Evolutionary conservation across 2,797 vertebrate species (phyloP), one percentile per base, ranked within the genome.

Genomic region (Hydrocynus forskahlii): DNA sequence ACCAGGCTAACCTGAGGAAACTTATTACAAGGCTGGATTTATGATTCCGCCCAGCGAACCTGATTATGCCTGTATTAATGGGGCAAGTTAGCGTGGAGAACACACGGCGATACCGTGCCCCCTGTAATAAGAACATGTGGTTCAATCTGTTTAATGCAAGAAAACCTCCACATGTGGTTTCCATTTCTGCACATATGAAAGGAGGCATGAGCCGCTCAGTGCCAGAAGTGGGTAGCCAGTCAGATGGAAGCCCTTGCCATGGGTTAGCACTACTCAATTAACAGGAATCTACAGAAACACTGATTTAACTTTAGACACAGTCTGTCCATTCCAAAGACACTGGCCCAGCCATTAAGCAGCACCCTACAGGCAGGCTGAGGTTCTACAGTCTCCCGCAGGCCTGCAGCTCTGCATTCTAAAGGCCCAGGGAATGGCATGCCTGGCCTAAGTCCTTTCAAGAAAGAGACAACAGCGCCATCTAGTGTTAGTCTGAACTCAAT

Each of bases 401-500:
- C 12, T 21, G 14, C 67, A 48, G 67, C 21, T 50, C 2, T 50
- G 23, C 12, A 69, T 9, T 69, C 10, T 45, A 7, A 5, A 14
- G 12, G 21, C 1, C 12, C 19, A 43, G n/a, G 40, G 1, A 21
- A 23, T 10, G 10, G 10, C 19, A 25, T 23, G 29, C 5, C 14
- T 21, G 23, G 2, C 2, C 0, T 1, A 1, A 43, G 16, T 12
- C 8, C 16, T 71, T 70, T 50, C 19, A 35, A 13, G 23, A 40
- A 63, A 13, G 23, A 48, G 38, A 64, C 29, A 81, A 52, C 55
- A 50, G 25, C 43, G 35, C 79, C 72, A 68, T 48, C 64, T 75
- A 19, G 23, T 60, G 79, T 50, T 23, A 54, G 48, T 4, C 7
- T 57, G 52, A 38, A 80, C 5, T 5, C 23, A 80, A 19, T 71